Conservation (phyloP, 2,888 invertebrate species). For the Trichogramma dendrolimi region DNA sequence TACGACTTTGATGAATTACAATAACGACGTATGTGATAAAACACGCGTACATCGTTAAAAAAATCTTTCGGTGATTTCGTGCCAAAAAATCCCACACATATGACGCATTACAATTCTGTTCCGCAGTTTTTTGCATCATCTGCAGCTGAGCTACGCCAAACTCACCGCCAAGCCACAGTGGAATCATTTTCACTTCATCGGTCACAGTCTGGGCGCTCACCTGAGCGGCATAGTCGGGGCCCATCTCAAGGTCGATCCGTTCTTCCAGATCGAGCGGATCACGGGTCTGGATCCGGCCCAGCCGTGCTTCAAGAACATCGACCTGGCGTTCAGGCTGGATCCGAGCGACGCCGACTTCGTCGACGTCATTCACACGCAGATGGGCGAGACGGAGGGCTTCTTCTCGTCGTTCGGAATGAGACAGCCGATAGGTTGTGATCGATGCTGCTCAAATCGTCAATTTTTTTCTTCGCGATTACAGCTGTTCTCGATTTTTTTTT, state of each 20-base stretch:
- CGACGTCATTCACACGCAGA: constrained; percentile 62
- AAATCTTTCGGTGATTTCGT: too few species aligned
- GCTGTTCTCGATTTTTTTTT: background rate
- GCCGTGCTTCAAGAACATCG: constrained; percentile 57
- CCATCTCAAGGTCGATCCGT: constrained; percentile 42
- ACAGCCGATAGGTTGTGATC: constrained; percentile 53
- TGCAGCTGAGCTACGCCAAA: too few species aligned
- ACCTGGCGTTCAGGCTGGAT: constrained; percentile 55
- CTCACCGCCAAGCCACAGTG: constrained; percentile 26
- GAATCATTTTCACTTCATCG: constrained; percentile 56
- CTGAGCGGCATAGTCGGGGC: constrained; percentile 58
- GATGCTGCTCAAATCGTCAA: too few species aligned
- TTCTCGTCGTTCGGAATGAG: constrained; percentile 59
- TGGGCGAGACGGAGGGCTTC: constrained; percentile 58
- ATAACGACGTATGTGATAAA: too few species aligned
- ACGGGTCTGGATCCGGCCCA: constrained; percentile 63
- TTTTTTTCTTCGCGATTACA: constrained; percentile 38
- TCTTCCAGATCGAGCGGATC: constrained; percentile 36
- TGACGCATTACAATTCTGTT: too few species aligned
- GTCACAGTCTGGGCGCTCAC: constrained; percentile 63
- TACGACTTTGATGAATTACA: too few species aligned
- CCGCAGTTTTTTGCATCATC: too few species aligned
- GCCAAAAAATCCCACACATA: too few species aligned
- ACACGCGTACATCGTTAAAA: too few species aligned
- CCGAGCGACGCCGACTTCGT: constrained; percentile 59